Evolutionary conservation across 2,888 invertebrate species (phyloP), one percentile per base, ranked within the genome.

Genomic region (Tillus elongatus): DNA sequence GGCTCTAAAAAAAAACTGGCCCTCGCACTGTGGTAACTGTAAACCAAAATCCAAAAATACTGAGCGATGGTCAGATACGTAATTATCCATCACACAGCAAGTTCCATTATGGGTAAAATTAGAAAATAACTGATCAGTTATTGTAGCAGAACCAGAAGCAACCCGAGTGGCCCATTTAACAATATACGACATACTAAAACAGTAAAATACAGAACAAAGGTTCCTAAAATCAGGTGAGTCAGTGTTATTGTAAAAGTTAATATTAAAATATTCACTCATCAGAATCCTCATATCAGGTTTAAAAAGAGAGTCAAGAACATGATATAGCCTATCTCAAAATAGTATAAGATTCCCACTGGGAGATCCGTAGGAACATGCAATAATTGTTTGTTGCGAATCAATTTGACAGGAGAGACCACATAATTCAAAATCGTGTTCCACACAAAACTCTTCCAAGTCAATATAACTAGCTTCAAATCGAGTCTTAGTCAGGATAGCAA

Each of bases 121-220:
- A 19, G 6, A 19, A 19, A 19, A n/a, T 8, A 8, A 19, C n/a
- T 19, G 24, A n/a, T 19, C 24, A 19, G n/a, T 19, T 8, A 19
- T 19, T 19, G 24, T 19, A n/a, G 24, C 24, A 19, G 24, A 19
- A n/a, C 6, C 24, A 8, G 6, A 6, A 6, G 24, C n/a, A n/a
- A 19, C 24, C 24, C 24, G 6, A 19, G 24, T 19, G 6, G 24
- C 6, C 24, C 24, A 19, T n/a, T n/a, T 19, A 6, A 19, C 24
- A 19, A 19, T 6, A 19, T 19, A n/a, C n/a, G n/a, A n/a, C n/a
- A n/a, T 19, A 19, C n/a, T 19, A 19, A n/a, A 19, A 19, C 24
- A 19, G 6, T 19, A 19, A 19, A 19, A 19, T 19, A 8, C n/a
- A n/a, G n/a, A 6, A 19, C 6, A 19, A 19, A 8, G n/a, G 24